phyloP scores from a whole-genome alignment of 2,113 vertebrate species.

The Piprites chloris region DNA sequence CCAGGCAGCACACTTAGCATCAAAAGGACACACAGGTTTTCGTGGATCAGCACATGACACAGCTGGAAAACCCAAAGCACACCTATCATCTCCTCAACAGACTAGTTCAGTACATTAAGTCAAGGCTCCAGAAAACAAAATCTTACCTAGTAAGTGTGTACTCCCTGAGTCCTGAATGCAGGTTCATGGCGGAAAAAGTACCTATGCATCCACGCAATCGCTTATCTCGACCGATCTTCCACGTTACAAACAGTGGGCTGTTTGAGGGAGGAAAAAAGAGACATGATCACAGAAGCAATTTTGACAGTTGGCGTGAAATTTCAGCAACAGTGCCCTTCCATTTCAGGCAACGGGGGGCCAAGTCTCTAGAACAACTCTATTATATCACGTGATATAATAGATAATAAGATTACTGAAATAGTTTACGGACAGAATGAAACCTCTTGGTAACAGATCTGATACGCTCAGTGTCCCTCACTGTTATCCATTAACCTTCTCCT shows the following conservation, averaged over 20 bases:
- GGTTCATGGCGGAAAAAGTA: slow-evolving; percentile 99
- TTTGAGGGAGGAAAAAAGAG: slow-evolving; percentile 62
- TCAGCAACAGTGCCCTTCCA: background rate
- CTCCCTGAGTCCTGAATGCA: slow-evolving; percentile 99
- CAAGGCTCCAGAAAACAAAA: slow-evolving; percentile 50
- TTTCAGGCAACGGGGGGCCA: accelerated
- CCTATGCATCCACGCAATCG: slow-evolving; percentile 99
- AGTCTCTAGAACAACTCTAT: background rate
- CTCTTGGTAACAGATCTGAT: background rate
- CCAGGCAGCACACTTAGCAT: background rate
- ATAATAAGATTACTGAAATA: background rate
- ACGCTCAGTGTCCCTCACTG: background rate
- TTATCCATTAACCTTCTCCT: background rate
- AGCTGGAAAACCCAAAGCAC: background rate
- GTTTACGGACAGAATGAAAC: background rate
- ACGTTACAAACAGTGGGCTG: slow-evolving; percentile 99
- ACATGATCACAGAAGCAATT: slow-evolving; percentile 14
- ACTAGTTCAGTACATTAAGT: slow-evolving; percentile 7
- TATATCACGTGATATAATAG: background rate
- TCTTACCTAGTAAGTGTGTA: slow-evolving; percentile 99
- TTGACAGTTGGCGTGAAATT: background rate
- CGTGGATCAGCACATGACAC: background rate
- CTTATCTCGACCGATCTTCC: slow-evolving; percentile 99
- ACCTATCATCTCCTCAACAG: background rate
- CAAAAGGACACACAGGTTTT: slow-evolving; percentile 11